Percentiles rank a stretch among this genome's conserved stretches.
phyloP scores from a whole-genome alignment of 2,797 vertebrate species.

The Sebastes flavidus region DNA sequence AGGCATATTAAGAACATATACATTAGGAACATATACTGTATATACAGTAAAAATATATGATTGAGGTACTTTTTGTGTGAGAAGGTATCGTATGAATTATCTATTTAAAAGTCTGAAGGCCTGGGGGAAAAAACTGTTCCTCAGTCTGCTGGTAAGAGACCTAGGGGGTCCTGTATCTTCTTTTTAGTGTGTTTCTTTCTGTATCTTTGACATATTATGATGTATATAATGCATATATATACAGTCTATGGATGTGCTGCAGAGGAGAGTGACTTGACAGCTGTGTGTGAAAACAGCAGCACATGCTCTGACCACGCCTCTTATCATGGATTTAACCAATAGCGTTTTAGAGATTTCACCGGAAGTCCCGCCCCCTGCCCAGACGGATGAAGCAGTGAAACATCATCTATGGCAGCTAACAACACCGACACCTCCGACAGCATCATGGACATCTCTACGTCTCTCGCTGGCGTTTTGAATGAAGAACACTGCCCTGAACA shows the following conservation, averaged over 20 bases:
- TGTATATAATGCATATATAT: no score
- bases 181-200: neutral
- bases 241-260: no score
- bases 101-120: no score
- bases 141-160: no score
- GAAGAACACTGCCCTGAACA: slow-evolving; percentile 61
- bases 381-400: neutral
- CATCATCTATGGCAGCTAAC: slow-evolving; percentile 65
- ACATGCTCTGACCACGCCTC: slow-evolving; percentile 60
- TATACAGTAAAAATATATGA: no score
- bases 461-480: slow-evolving; percentile 61
- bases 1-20: no score
- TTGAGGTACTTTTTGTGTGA: no score
- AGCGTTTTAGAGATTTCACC: neutral
- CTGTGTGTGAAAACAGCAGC: slow-evolving; percentile 48
- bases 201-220: neutral
- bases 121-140: no score
- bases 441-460: slow-evolving; percentile 39
- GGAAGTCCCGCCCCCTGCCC: slow-evolving; percentile 47
- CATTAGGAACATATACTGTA: no score
- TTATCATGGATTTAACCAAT: slow-evolving; percentile 34
- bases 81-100: no score
- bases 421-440: neutral
- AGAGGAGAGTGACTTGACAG: neutral
- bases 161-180: no score